Percentiles rank a stretch among this genome's conserved stretches.
Evolutionary conservation across 2,888 invertebrate species (phyloP).

Genomic region (Actias luna): DNA sequence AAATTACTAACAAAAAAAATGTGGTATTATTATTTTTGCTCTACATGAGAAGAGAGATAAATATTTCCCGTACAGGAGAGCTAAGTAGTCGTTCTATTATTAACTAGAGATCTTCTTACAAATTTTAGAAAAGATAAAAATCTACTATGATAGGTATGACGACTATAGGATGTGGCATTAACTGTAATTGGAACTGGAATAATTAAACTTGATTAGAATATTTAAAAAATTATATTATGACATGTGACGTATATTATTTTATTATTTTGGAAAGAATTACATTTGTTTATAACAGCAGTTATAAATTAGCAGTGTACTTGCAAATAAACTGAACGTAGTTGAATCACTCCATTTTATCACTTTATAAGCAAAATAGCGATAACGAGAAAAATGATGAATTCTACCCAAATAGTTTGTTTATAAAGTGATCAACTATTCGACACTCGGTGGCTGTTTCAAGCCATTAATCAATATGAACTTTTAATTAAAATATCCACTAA

Average conservation of each 20-base stretch:
- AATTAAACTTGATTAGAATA: slow-evolving; percentile 27
- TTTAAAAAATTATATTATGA: slow-evolving; percentile 9
- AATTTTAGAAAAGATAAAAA: slow-evolving; percentile 14
- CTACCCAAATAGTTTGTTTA: neutral
- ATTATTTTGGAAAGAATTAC: too few species aligned
- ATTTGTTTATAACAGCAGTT: too few species aligned
- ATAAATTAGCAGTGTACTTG: too few species aligned
- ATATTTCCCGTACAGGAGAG: neutral
- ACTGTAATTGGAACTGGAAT: slow-evolving; percentile 41
- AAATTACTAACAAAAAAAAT: neutral
- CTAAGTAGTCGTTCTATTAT: neutral
- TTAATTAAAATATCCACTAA: neutral
- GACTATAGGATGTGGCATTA: slow-evolving; percentile 24
- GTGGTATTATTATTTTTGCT: neutral
- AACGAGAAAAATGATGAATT: neutral
- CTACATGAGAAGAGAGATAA: neutral
- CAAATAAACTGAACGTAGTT: too few species aligned
- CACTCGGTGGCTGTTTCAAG: neutral
- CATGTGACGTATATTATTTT: too few species aligned
- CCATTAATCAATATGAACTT: neutral
- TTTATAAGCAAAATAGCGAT: neutral
- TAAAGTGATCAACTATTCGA: neutral
- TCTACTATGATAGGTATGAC: slow-evolving; percentile 22
- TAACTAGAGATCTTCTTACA: neutral
- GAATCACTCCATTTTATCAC: too few species aligned